Evolutionary conservation across 2,888 invertebrate genomes (phyloP).

Genomic region (Ophion obscuratus): DNA sequence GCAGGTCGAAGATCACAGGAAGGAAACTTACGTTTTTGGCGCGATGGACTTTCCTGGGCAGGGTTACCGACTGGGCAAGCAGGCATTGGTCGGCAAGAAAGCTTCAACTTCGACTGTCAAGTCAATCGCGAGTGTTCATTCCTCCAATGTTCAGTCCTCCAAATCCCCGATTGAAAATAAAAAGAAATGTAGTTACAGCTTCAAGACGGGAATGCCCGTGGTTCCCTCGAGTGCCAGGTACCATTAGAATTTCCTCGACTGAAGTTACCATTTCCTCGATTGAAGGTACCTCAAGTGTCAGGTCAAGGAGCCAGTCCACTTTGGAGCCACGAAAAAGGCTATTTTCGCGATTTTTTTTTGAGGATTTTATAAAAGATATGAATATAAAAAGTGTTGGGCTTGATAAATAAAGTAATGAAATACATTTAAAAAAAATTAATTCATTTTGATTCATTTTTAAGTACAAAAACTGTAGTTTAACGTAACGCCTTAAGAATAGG

Average conservation of each 20-base stretch:
- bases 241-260: neutral
- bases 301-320: too few relatives aligned
- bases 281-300: too few relatives aligned
- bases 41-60: slow-evolving; percentile 77
- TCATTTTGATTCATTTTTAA: too few relatives aligned
- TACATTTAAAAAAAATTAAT: too few relatives aligned
- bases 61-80: slow-evolving; percentile 79
- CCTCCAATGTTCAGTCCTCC: slow-evolving; percentile 11
- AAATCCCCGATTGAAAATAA: slow-evolving; percentile 47
- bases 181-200: slow-evolving; percentile 53
- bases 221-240: slow-evolving; percentile 58
- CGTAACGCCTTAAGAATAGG: too few relatives aligned
- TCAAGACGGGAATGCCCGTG: slow-evolving; percentile 51
- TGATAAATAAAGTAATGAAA: too few relatives aligned
- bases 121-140: slow-evolving; percentile 10
- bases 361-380: too few relatives aligned
- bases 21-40: slow-evolving; percentile 71
- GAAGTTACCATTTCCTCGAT: too few relatives aligned
- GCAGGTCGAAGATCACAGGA: slow-evolving; percentile 79
- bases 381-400: too few relatives aligned
- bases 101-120: slow-evolving; percentile 28
- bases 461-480: too few relatives aligned
- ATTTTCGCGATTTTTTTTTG: too few relatives aligned
- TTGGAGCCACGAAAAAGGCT: too few relatives aligned
- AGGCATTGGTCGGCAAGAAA: slow-evolving; percentile 40